Percentiles rank a stretch among this genome's conserved stretches.
These are phyloP conservation scores for Epirrhoe alternata DNA, from an alignment of 2,888 invertebrate species.

Conservation along the genomic window DNA sequence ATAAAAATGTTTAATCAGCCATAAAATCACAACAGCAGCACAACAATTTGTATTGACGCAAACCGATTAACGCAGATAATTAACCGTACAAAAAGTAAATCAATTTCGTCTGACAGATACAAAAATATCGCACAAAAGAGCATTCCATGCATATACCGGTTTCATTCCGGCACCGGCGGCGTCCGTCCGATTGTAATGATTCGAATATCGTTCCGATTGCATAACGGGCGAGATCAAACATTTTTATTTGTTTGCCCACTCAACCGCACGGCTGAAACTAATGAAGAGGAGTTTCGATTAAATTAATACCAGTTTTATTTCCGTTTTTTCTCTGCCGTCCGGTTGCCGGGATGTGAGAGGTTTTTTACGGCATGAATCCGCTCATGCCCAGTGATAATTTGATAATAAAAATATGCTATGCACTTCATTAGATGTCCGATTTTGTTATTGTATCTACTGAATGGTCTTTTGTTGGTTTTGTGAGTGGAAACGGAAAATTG, in stretches of 20 bases:
- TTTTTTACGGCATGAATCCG: constrained; percentile 57
- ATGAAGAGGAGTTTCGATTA: constrained; percentile 82
- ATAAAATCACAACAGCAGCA: constrained; percentile 32
- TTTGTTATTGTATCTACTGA: constrained; percentile 53
- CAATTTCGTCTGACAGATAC: constrained; percentile 38
- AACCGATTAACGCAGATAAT: constrained; percentile 40
- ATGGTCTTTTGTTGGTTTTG: constrained; percentile 43
- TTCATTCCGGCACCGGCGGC: constrained; percentile 40
- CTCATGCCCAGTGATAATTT: constrained; percentile 64
- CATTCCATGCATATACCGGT: constrained; percentile 36
- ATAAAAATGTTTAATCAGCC: constrained; percentile 28
- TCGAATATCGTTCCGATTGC: constrained; percentile 73
- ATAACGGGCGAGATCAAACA: constrained; percentile 79
- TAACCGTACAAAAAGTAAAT: constrained; percentile 42
- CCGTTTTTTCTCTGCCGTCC: constrained; percentile 60
- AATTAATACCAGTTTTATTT: constrained; percentile 78
- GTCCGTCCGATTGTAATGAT: constrained; percentile 68
- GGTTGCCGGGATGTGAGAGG: constrained; percentile 51
- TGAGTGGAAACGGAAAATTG: constrained; percentile 17
- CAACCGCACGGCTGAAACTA: constrained; percentile 79
- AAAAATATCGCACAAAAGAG: constrained; percentile 43
- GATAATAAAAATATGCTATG: constrained; percentile 52
- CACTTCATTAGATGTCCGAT: constrained; percentile 64
- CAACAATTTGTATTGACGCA: constrained; percentile 28
- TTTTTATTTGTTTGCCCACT: constrained; percentile 81